Evolutionary conservation across 1,140 invertebrate species (phyloP), one percentile per base, ranked within the genome.

Genomic region (Hetaerina americana): DNA sequence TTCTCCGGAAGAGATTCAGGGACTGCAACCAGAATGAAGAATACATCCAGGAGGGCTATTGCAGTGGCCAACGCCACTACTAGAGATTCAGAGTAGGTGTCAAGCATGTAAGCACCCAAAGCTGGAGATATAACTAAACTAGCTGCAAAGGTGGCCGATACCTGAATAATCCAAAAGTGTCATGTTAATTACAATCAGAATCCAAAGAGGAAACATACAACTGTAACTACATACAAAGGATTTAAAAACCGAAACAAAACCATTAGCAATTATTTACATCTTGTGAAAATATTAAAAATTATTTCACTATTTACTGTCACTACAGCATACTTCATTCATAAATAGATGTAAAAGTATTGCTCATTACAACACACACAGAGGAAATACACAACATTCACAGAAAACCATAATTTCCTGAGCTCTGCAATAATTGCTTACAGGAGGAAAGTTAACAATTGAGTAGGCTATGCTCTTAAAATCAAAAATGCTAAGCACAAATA

Each of bases 131-230:
- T 98, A 15, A 95, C 96, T 86, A 99, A 90, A 80, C 95, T 98
- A 70, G 97, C 97, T 10, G 97, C 97, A 86, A 99, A 99, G 71
- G 97, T 99, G 10, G 97, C 97, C 18, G 96, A 98, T 12, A 93
- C 90, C 87, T 90, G 73, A 31, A 76, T 75, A 22, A 22, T 22
- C n/a, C n/a, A n/a, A n/a, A n/a, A n/a, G n/a, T n/a, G n/a, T 57
- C n/a, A 57, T 57, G 12, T 57, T 12, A 71, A 70, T 49, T 27
- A 10, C 10, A 49, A 10, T 49, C n/a, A 49, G 40, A 49, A 49
- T 10, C 10, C 40, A 49, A 10, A 10, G 40, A 49, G n/a, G n/a
- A 49, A 10, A 49, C 10, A 49, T 10, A 10, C 40, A 10, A 10
- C 40, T n/a, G 40, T 10, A 49, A 49, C 10, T 10, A 49, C 10